phyloP scores from a whole-genome alignment of 37 sponge, comb jelly and placozoan species.

The Spongilla lacustris region DNA sequence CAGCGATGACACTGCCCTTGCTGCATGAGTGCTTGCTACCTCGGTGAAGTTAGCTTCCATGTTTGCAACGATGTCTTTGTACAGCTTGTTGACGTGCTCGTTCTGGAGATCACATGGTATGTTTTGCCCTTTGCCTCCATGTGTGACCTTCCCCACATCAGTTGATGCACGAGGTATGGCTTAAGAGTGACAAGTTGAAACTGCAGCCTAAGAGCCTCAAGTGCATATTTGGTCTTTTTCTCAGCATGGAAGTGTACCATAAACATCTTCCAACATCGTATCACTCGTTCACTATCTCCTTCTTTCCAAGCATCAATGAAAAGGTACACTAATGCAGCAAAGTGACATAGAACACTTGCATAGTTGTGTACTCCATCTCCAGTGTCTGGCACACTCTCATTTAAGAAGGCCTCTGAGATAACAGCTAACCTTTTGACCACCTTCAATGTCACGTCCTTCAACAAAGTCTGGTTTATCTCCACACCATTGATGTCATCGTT shows the following conservation, averaged over 20 bases:
- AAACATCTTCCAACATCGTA: conserved; percentile 49
- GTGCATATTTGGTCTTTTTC: conserved; percentile 12
- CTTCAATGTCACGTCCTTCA: conserved; percentile 7
- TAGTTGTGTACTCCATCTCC: conserved; percentile 34
- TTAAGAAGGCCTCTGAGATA: conserved; percentile 8
- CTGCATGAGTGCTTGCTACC: conserved; percentile 19
- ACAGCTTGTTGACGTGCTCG: conserved; percentile 51
- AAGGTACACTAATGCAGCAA: conserved; percentile 9
- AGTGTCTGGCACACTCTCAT: neutral
- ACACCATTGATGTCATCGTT: neutral
- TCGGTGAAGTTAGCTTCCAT: conserved; percentile 47
- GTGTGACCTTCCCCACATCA: conserved; percentile 46
- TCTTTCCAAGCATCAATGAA: conserved; percentile 45
- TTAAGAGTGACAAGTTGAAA: conserved; percentile 15
- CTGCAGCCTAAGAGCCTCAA: conserved; percentile 22
- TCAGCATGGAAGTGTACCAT: conserved; percentile 34
- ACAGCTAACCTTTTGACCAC: conserved; percentile 19
- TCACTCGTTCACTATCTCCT: conserved; percentile 54
- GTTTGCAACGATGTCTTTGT: conserved; percentile 39
- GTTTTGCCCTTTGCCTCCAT: conserved; percentile 41
- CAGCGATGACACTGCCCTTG: conserved; percentile 39
- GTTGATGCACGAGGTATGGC: conserved; percentile 29
- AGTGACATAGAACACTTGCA: conserved; percentile 47
- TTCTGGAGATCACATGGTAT: conserved; percentile 58
- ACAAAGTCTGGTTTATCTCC: too few species aligned